These are phyloP conservation scores for Poeciliopsis retropinna DNA, from an alignment of 2,113 vertebrate genomes.

Conservation along the genomic window DNA sequence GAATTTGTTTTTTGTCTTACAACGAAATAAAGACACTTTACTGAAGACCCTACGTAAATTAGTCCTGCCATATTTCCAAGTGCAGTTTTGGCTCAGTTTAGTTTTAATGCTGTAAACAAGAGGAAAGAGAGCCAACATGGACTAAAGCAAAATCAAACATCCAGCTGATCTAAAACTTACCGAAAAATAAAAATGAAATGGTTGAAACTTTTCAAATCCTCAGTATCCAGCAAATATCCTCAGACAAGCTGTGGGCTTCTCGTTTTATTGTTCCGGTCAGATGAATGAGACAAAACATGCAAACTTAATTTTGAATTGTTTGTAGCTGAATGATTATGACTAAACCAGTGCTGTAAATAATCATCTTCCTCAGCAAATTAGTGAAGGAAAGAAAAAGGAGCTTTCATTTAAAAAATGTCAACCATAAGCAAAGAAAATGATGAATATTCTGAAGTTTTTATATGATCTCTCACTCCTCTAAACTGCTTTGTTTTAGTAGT, in stretches of 20 bases:
- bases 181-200: too few relatives aligned
- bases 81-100: too few relatives aligned
- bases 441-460: constrained; percentile 3
- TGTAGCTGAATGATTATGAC: neutral
- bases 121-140: too few relatives aligned
- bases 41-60: too few relatives aligned
- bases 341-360: neutral
- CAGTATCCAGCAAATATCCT: neutral
- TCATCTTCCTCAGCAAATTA: neutral
- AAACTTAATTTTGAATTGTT: neutral
- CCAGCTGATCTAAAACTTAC: too few relatives aligned
- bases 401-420: neutral
- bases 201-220: too few relatives aligned
- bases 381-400: neutral
- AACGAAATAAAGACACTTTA: too few relatives aligned
- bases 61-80: too few relatives aligned
- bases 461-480: constrained; percentile 31
- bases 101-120: too few relatives aligned
- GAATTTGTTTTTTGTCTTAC: too few relatives aligned
- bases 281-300: neutral
- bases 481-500: constrained; percentile 14
- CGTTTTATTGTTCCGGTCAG: neutral
- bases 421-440: neutral
- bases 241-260: neutral
- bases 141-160: too few relatives aligned